Percentiles rank a stretch among this genome's conserved stretches.
These are phyloP conservation scores for Musca domestica DNA, from an alignment of 1,140 invertebrate species.

Conservation along the genomic window DNA sequence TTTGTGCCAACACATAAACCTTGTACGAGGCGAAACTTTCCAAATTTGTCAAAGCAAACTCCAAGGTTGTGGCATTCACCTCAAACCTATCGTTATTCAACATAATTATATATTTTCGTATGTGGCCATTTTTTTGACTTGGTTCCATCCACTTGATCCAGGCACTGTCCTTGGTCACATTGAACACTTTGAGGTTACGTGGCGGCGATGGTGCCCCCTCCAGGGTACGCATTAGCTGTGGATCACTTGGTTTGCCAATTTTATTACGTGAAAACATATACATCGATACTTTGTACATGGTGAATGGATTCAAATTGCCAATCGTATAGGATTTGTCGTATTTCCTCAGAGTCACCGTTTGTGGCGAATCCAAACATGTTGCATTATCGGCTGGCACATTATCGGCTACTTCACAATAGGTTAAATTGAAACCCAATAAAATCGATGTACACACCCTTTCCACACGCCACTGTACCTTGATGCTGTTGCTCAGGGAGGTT, in stretches of 20 bases:
- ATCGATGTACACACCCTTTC: constrained; percentile 41
- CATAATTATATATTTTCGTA: constrained; percentile 26
- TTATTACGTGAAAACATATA: constrained; percentile 25
- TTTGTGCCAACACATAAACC: constrained; percentile 24
- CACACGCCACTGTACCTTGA: constrained; percentile 42
- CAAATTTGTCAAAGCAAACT: constrained; percentile 12
- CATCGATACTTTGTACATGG: constrained; percentile 24
- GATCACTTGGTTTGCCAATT: constrained; percentile 24
- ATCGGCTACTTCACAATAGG: constrained; percentile 38
- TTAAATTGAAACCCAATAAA: constrained; percentile 44
- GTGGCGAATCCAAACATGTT: not conserved
- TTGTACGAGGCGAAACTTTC: constrained; percentile 24
- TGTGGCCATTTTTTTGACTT: constrained; percentile 19
- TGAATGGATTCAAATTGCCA: constrained; percentile 22
- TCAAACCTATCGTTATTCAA: constrained; percentile 11
- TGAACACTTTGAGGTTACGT: not conserved
- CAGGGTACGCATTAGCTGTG: constrained; percentile 11
- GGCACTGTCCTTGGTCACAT: constrained; percentile 16
- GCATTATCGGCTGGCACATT: constrained; percentile 9
- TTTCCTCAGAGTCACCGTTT: constrained; percentile 6
- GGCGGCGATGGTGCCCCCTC: constrained; percentile 26
- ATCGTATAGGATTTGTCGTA: constrained; percentile 22
- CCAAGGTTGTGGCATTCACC: constrained; percentile 9
- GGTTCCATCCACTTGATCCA: constrained; percentile 23
- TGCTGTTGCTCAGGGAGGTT: constrained; percentile 27